These are phyloP conservation scores for Tetramorium alpestre DNA, from an alignment of 1,140 invertebrate species.

Conservation along the genomic window DNA sequence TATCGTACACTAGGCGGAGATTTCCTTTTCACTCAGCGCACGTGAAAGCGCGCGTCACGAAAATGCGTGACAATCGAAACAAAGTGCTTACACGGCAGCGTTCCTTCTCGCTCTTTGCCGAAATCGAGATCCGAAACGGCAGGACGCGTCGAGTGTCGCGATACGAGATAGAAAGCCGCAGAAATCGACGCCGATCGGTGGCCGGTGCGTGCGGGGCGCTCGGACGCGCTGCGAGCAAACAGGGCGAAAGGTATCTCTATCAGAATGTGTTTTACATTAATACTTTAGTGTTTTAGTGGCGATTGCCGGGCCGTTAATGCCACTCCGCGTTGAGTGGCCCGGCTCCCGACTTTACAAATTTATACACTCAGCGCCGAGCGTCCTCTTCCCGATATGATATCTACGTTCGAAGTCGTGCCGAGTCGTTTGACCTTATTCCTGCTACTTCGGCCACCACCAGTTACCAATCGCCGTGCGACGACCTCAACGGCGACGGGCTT, in stretches of 20 bases:
- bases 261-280: conserved; percentile 85
- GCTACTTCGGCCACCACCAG: conserved; percentile 25
- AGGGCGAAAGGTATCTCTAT: conserved; percentile 82
- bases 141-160: conserved; percentile 24
- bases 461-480: conserved; percentile 54
- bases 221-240: conserved; percentile 25
- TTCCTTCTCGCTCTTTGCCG: not conserved
- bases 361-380: conserved; percentile 79
- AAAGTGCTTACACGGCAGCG: conserved; percentile 12
- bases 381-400: conserved; percentile 82
- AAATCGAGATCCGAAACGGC: conserved; percentile 31
- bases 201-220: not conserved
- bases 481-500: conserved; percentile 49
- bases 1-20: conserved; percentile 4
- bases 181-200: conserved; percentile 44
- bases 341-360: conserved; percentile 84
- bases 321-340: conserved; percentile 80
- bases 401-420: conserved; percentile 70
- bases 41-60: conserved; percentile 11
- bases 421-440: conserved; percentile 74
- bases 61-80: conserved; percentile 23
- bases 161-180: conserved; percentile 34
- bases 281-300: conserved; percentile 84
- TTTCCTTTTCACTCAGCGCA: not conserved
- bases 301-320: conserved; percentile 83